These are phyloP conservation scores for Apostichopus japonicus DNA, from an alignment of 35 echinoderm and acorn worm species.

Conservation along the genomic window DNA sequence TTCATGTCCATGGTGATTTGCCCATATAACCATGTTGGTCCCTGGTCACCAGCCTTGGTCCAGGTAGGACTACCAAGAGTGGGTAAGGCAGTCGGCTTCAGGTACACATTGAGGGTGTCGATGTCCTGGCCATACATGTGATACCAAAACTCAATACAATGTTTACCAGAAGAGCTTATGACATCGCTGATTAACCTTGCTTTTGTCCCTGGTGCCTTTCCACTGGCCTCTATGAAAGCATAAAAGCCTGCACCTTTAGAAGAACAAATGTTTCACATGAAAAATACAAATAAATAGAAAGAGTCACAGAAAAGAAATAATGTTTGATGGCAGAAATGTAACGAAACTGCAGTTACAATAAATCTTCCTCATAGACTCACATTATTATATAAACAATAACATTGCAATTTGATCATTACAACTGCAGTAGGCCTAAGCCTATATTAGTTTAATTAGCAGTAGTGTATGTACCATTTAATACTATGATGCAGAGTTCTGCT, in stretches of 20 bases:
- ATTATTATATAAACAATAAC: no score
- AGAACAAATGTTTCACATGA: background rate
- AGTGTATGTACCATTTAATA: no score
- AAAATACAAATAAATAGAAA: no score
- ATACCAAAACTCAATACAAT: slow-evolving; percentile 49
- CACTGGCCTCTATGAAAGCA: slow-evolving; percentile 25
- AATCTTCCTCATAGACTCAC: no score
- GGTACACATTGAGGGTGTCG: slow-evolving; percentile 14
- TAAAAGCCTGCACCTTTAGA: slow-evolving; percentile 3
- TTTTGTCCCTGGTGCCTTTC: background rate
- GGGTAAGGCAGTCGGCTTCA: background rate
- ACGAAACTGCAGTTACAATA: no score
- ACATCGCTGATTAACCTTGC: slow-evolving; percentile 2
- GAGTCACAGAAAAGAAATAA: no score
- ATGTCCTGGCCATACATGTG: slow-evolving; percentile 39
- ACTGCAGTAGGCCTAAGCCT: no score
- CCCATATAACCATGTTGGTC: background rate
- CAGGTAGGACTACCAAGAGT: background rate
- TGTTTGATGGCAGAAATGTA: no score
- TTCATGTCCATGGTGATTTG: background rate
- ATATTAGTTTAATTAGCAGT: no score
- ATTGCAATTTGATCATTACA: no score
- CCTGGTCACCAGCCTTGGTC: background rate
- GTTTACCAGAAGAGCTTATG: background rate
- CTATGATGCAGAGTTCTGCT: no score